Evolutionary conservation across 2,113 vertebrate species (phyloP), one percentile per base, ranked within the genome.

Genomic region (Prietella phreatophila): DNA sequence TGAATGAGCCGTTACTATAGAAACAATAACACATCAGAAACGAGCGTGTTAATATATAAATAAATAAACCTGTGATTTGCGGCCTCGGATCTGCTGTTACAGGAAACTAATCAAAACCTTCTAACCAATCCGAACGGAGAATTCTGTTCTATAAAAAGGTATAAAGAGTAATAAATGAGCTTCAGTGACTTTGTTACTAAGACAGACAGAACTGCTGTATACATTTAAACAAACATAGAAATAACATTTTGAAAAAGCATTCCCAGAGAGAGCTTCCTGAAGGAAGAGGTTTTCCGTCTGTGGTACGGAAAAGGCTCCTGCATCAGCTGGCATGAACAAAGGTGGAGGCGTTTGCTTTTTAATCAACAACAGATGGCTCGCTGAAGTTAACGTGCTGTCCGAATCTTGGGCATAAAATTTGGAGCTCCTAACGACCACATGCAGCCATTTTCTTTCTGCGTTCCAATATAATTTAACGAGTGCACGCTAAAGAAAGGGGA

Each of bases 301-400:
- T 78, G 25, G 20, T 22, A 42, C 30, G 73, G 85, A 86, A 58
- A 33, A 60, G 73, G 63, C 27, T 79, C 42, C 75, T 55, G 85
- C 85, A 55, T 86, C 71, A 61, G 60, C 71, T 76, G 71, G 84
- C 84, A 79, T 5, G 39, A 86, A 61, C 75, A 79, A 86, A 86
- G 85, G 85, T 86, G 85, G 85, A 86, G 85, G 75, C 85, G 58
- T 86, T 86, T 86, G 73, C 85, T 86, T 86, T 86, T 86, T 79
- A 86, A 86, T 86, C 73, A 86, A 86, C 75, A 86, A 79, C 85
- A 86, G 85, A 86, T 86, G 85, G 85, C 76, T 58, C 58, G 5
- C 73, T 25, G 27, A 86, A 86, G 56, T 53, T 61, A 60, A 78
- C 42, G 56, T 50, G 73, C 84, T 63, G 27, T 61, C 84, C 71